Evolutionary conservation across 2,888 invertebrate genomes (phyloP), one percentile per base, ranked within the genome.

Genomic region (Heliconius charithonia): DNA sequence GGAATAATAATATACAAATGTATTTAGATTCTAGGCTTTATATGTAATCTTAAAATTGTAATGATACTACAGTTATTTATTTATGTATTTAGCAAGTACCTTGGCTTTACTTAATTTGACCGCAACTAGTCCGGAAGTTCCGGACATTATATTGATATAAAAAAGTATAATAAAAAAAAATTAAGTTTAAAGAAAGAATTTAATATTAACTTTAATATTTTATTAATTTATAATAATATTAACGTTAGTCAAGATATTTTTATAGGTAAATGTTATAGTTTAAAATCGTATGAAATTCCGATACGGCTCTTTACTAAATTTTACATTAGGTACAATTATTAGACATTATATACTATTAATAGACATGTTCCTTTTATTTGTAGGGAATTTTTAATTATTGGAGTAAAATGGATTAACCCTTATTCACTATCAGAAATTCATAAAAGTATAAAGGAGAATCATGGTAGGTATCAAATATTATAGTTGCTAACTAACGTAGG

Each of bases 331-430:
- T 37, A 37, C 12, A 67, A 37, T 67, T 32, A 37, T 67, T 67
- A 59, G 27, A 62, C 13, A 67, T 67, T 41, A 41, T 37, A 41
- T 41, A 67, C 16, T 67, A n/a, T 25, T 67, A 67, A 67, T 67
- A 67, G 37, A 67, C 41, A 16, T 13, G 67, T 67, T n/a, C 37
- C 22, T 37, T 1, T 41, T 12, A 41, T 67, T n/a, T 41, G 67
- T 67, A n/a, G n/a, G 16, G 37, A 32, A n/a, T 13, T 37, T 67
- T n/a, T n/a, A n/a, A 67, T 37, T 32, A 12, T 62, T 25, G 16
- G 29, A 1, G 0, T 32, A 19, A 19, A 65, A 29, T 29, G 9
- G 1, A 56, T 9, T 19, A 45, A 63, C 27, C 3, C 27, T 66
- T 32, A 22, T 29, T 32, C 32, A 66, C 32, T 32, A 22, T 4